phyloP scores from a whole-genome alignment of 1,140 invertebrate species.

The Epicauta chinensis region DNA sequence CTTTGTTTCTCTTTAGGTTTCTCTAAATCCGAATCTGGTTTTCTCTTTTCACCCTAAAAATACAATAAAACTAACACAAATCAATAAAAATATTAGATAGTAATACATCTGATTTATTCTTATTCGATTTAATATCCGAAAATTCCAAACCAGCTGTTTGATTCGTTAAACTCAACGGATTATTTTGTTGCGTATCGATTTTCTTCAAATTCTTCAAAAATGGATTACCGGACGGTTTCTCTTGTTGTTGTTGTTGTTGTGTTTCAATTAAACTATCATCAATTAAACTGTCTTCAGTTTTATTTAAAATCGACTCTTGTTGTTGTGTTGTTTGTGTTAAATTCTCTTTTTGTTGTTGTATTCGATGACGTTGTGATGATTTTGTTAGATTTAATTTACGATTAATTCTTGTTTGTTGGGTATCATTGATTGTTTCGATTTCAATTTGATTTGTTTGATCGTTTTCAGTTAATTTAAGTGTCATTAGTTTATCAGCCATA shows the following conservation, averaged over 20 bases:
- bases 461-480: neutral
- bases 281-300: neutral
- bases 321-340: neutral
- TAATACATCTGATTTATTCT: neutral
- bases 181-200: constrained; percentile 2
- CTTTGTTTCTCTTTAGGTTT: constrained; percentile 35
- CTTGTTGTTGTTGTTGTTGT: neutral
- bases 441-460: neutral
- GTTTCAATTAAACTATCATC: neutral
- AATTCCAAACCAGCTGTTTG: constrained; percentile 27
- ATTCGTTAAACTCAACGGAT: constrained; percentile 30
- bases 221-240: constrained; percentile 16
- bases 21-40: constrained; percentile 31
- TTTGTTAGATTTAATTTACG: neutral
- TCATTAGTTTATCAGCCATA: constrained; percentile 66
- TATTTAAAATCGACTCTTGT: neutral
- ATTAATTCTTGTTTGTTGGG: too few relatives aligned
- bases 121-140: constrained; percentile 15
- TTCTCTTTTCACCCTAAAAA: constrained; percentile 33
- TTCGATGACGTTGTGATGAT: neutral
- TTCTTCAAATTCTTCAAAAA: constrained; percentile 26
- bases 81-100: too few relatives aligned
- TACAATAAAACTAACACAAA: constrained; percentile 5
- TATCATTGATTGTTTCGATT: neutral
- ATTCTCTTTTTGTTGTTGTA: neutral